phyloP scores from a whole-genome alignment of 2,888 invertebrate genomes.

The Argynnis bischoffii region DNA sequence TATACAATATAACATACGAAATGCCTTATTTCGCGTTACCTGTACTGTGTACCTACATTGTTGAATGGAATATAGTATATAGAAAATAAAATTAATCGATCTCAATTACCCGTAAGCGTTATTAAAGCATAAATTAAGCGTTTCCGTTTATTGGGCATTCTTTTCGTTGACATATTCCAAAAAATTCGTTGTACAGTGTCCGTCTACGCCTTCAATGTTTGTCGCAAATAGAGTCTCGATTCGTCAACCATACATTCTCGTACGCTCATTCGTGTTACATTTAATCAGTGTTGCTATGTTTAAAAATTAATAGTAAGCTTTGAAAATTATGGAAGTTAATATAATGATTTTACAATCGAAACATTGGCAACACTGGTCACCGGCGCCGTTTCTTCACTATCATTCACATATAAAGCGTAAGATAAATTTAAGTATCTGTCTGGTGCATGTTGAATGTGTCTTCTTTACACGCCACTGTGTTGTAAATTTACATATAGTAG shows the following conservation, averaged over 20 bases:
- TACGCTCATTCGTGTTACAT: constrained; percentile 45
- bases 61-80: constrained; percentile 71
- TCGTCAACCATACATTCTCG: constrained; percentile 19
- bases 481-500: constrained; percentile 65
- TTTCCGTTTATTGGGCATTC: constrained; percentile 54
- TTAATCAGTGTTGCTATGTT: constrained; percentile 27
- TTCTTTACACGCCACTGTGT: constrained; percentile 76
- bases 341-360: background rate
- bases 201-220: constrained; percentile 54
- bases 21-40: constrained; percentile 81
- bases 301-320: background rate
- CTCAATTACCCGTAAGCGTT: constrained; percentile 78
- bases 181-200: constrained; percentile 52
- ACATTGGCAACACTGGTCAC: constrained; percentile 13
- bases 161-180: constrained; percentile 44
- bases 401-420: constrained; percentile 56
- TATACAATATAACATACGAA: constrained; percentile 51
- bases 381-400: constrained; percentile 50
- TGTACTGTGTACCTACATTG: constrained; percentile 74
- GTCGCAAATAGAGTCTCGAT: constrained; percentile 37
- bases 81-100: constrained; percentile 75
- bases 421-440: constrained; percentile 62
- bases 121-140: constrained; percentile 63
- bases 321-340: too few relatives aligned
- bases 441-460: constrained; percentile 76